Evolutionary conservation across 2,113 vertebrate genomes (phyloP), one percentile per base, ranked within the genome.

Genomic region (Phaethon lepturus): DNA sequence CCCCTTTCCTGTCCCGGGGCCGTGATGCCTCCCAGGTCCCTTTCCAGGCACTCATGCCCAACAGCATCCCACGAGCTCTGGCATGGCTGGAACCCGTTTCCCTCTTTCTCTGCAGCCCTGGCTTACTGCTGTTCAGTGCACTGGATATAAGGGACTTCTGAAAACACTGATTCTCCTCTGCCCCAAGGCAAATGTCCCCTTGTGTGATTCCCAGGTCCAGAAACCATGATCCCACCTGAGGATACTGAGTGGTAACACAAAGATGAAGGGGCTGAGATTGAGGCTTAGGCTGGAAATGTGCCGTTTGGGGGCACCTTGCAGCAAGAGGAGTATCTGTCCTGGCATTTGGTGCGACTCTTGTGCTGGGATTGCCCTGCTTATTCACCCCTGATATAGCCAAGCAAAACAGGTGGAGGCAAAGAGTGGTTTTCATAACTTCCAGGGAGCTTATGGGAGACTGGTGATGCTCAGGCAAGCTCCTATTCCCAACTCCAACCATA

Each of bases 1-100:
- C 9, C 17, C 17, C 16, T 18, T 63, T 86, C 72, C 76, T 7
- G 0, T 38, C 20, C 52, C 2, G 2, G 31, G 22, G 19, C 50
- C 59, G 16, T 26, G 60, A 42, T 83, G 23, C 26, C 23, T 47
- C 52, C 52, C 64, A 62, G 75, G 22, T 23, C 7, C 11, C 33
- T 76, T 47, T 85, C 40, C 40, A 23, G 59, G 55, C 1, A 2
- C 23, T 42, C 10, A 1, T 81, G 76, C 40, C 60, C 67, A 50
- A 11, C 18, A 60, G 45, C 67, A 18, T 75, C 31, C 52, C 47
- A 40, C 1, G 2, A 45, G 52, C 71, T 44, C 19, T 63, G 49
- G 29, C 35, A 31, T 0, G 0, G 8, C 29, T 63, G 62, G 50
- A 38, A 17, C 15, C 7, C 0, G 0, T 63, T 64, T 83, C 38